Evolutionary conservation across 1,140 invertebrate genomes (phyloP).

Genomic region (Leptinotarsa texana): DNA sequence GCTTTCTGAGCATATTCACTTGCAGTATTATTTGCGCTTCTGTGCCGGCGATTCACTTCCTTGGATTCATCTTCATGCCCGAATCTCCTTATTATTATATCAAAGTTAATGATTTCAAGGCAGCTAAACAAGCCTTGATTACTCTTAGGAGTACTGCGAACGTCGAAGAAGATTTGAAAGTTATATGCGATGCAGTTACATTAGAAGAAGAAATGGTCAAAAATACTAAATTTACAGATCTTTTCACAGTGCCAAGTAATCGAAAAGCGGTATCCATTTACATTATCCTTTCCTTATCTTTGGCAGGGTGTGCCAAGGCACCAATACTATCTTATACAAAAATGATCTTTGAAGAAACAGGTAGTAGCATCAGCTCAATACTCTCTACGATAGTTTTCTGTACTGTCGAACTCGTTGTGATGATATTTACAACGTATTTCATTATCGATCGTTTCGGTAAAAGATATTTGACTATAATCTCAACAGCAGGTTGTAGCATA

Average conservation of each 20-base stretch:
- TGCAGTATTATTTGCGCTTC: constrained; percentile 63
- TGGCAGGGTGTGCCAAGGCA: constrained; percentile 75
- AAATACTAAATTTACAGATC: constrained; percentile 6
- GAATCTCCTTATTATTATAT: constrained; percentile 77
- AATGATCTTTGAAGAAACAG: constrained; percentile 18
- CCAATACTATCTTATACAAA: constrained; percentile 61
- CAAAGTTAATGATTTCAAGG: constrained; percentile 61
- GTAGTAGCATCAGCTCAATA: not conserved
- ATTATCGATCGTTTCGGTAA: constrained; percentile 12
- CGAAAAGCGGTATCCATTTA: not conserved
- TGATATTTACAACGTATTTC: constrained; percentile 15
- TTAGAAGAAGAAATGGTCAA: constrained; percentile 10
- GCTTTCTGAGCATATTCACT: constrained; percentile 62
- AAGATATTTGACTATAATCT: constrained; percentile 12
- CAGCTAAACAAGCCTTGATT: constrained; percentile 65
- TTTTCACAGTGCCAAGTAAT: constrained; percentile 19
- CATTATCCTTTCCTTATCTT: constrained; percentile 70
- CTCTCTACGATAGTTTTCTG: constrained; percentile 17
- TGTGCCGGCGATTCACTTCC: constrained; percentile 63
- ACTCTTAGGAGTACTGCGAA: constrained; percentile 64
- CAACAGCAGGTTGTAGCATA: not conserved
- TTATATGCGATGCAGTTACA: constrained; percentile 61
- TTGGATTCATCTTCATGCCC: constrained; percentile 70
- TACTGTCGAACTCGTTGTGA: constrained; percentile 6
- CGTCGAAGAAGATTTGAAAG: constrained; percentile 63